Conservation (phyloP, 2,888 invertebrate genomes). For the Ctenicera cuprea region DNA sequence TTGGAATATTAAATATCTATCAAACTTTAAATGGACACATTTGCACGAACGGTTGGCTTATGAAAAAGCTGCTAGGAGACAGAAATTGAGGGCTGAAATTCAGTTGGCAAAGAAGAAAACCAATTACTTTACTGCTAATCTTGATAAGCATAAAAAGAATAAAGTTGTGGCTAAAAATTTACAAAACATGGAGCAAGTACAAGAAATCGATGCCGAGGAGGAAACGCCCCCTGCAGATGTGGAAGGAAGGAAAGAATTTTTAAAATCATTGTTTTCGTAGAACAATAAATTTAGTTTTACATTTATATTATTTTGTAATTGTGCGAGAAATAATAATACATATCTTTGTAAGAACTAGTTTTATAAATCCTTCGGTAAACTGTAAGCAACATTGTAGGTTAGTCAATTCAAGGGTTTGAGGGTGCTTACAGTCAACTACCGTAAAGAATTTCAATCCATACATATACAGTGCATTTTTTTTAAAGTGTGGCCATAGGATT, state of each 20-base stretch:
- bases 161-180: constrained; percentile 68
- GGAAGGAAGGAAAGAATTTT: constrained; percentile 66
- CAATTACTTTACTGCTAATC: constrained; percentile 88
- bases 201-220: constrained; percentile 42
- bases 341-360: too few relatives aligned
- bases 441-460: too few relatives aligned
- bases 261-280: constrained; percentile 67
- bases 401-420: too few relatives aligned
- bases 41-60: constrained; percentile 94
- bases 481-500: too few relatives aligned
- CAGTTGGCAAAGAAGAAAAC: constrained; percentile 94
- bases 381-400: too few relatives aligned
- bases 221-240: constrained; percentile 44
- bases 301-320: too few relatives aligned
- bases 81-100: constrained; percentile 90
- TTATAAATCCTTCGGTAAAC: too few relatives aligned
- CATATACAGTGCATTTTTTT: too few relatives aligned
- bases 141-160: constrained; percentile 85
- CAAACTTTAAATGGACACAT: constrained; percentile 97
- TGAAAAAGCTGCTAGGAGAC: constrained; percentile 92
- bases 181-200: constrained; percentile 56
- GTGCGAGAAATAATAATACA: too few relatives aligned
- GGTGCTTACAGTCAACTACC: too few relatives aligned
- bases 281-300: constrained; percentile 13
- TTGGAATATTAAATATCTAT: constrained; percentile 98